Evolutionary conservation across 2,888 invertebrate species (phyloP), one percentile per base, ranked within the genome.

Genomic region (Drosophila borborema): DNA sequence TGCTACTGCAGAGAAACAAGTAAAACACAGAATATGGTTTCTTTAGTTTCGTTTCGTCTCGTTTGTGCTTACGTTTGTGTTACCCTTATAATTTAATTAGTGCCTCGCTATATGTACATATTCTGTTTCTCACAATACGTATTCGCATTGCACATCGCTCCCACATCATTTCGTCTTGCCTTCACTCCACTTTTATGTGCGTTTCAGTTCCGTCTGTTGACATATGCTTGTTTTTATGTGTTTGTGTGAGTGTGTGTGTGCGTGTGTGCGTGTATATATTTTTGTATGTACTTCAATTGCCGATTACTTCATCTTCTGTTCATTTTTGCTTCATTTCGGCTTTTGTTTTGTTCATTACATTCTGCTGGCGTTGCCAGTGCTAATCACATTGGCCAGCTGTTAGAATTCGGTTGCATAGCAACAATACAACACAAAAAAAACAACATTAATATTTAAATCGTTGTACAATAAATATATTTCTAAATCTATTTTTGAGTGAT

Each of bases 1-100:
- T 91, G 90, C 80, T 91, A 64, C 91, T 91, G 72, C 91, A 84
- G 83, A 81, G 91, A 76, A 91, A 90, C 89, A 91, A 91, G 90
- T 91, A 91, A 91, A 86, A 86, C 70, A 74, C 75, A 72, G 83
- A 72, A 74, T 77, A 72, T 80, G 69, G 82, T 77, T 82, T 69
- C 60, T 55, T 69, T 53, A 55, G 64, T 51, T 68, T 59, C 56
- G 66, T 56, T 69, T 54, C 53, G 66, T 51, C 58, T 56, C 53
- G 66, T 51, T 68, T 61, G 65, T 64, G 70, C 73, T 71, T 49
- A 67, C 81, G 71, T 82, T 77, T 55, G 18, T 31, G 48, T 55
- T 28, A 36, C 51, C 59, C 62, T 48, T 40, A 34, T 84, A 84
- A 85, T 86, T 81, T 67, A 80, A 85, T 85, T 85, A 88, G 83